Evolutionary conservation across 2,797 vertebrate species (phyloP), one percentile per base, ranked within the genome.

Genomic region (Sciaenops ocellatus): DNA sequence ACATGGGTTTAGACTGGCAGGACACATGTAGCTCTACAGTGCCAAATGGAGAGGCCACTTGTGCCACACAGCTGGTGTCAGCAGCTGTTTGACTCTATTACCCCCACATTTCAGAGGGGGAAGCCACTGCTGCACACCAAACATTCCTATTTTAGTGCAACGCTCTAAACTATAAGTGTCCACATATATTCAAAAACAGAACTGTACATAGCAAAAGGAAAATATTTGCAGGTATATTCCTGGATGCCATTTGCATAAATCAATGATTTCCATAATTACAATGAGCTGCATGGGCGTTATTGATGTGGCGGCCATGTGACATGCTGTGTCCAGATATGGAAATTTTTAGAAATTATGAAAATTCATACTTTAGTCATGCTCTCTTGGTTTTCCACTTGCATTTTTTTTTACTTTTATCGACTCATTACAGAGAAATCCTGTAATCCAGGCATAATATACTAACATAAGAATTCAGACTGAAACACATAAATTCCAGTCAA

Each of bases 21-120:
- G 72, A 76, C 59, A 76, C 69, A 73, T 72, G 60, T 5, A 70
- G 47, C 28, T 13, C 20, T 17, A 18, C 61, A 52, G 30, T 46
- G 76, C 63, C 88, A 89, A 80, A 89, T 64, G 80, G 47, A 74
- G 51, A 30, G 54, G 76, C 26, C 82, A 75, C 65, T 88, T 90
- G 89, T 86, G 82, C 44, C 66, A 78, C 82, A 85, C 89, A 93
- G 87, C 92, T 92, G 87, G 79, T 75, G 55, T 73, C 64, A 76
- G 87, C 91, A 84, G 92, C 88, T 92, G 88, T 83, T 85, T 66
- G 10, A 78, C 65, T 55, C 47, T 57, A n/a, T 67, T 78, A 63
- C 16, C 46, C 24, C 20, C 74, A 47, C 64, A 2, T 80, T 70
- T 85, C 48, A 55, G 61, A 65, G 3, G 50, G 54, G 38, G 34